These are phyloP conservation scores for Cryptoleucopteryx plumbea DNA, from an alignment of 2,113 vertebrate genomes.

Conservation along the genomic window DNA sequence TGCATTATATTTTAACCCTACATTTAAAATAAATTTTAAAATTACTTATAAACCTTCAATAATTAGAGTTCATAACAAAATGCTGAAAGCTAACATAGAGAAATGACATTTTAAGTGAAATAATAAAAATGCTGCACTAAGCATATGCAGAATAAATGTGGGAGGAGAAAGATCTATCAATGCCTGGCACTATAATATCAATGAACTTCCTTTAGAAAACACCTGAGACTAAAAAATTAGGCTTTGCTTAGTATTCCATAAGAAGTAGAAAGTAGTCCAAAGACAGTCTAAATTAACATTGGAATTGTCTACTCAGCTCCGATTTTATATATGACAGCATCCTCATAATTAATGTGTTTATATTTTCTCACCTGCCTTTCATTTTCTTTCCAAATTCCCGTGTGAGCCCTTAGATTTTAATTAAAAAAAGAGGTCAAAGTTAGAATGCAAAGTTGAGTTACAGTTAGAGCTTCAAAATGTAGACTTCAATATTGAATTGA, in stretches of 20 bases:
- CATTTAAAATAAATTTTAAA: background rate
- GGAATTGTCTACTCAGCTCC: background rate
- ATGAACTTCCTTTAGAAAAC: background rate
- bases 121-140: background rate
- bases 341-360: background rate
- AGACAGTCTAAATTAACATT: background rate
- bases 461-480: background rate
- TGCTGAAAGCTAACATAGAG: background rate
- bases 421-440: background rate
- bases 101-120: conserved; percentile 26
- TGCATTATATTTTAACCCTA: background rate
- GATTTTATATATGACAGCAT: background rate
- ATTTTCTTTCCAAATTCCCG: background rate
- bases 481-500: background rate
- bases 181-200: background rate
- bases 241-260: background rate
- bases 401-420: background rate
- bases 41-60: background rate
- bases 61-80: conserved; percentile 15
- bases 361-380: background rate
- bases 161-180: background rate
- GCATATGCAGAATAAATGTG: background rate
- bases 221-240: background rate
- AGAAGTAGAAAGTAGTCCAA: background rate
- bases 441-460: background rate